A percentile compares a stretch with the other conserved stretches of the same genome.
Conservation (phyloP, 2,797 vertebrate genomes). For the Syngnathus rostellatus region DNA sequence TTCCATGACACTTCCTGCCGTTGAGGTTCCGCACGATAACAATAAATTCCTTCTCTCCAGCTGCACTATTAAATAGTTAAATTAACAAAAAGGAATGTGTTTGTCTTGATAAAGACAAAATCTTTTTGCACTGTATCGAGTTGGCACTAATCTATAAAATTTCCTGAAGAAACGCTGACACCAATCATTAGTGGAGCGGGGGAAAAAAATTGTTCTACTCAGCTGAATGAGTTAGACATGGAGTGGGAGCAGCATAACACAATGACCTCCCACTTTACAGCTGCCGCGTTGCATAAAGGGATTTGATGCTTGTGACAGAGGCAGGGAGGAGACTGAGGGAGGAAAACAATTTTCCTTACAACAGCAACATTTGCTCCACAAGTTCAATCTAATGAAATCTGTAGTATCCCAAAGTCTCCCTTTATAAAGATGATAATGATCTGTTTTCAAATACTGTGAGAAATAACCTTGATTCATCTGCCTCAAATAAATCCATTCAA, state of each 20-base stretch:
- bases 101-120: neutral
- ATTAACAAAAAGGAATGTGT: neutral
- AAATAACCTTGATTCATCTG: neutral
- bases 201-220: conserved; percentile 8
- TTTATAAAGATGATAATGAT: neutral
- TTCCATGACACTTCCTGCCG: neutral
- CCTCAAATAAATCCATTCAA: neutral
- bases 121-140: neutral
- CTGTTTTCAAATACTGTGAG: neutral
- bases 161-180: conserved; percentile 7
- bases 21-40: neutral
- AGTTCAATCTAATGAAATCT: neutral
- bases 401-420: neutral
- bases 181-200: neutral
- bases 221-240: conserved; percentile 4
- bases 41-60: neutral
- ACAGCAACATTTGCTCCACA: neutral
- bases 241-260: conserved; percentile 19
- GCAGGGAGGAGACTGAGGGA: neutral
- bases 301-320: conserved; percentile 17
- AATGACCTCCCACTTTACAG: conserved; percentile 18
- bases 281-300: conserved; percentile 17
- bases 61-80: neutral
- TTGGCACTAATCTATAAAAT: neutral
- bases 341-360: neutral